These are phyloP conservation scores for Sprattus sprattus DNA, from an alignment of 2,113 vertebrate species.

Conservation along the genomic window DNA sequence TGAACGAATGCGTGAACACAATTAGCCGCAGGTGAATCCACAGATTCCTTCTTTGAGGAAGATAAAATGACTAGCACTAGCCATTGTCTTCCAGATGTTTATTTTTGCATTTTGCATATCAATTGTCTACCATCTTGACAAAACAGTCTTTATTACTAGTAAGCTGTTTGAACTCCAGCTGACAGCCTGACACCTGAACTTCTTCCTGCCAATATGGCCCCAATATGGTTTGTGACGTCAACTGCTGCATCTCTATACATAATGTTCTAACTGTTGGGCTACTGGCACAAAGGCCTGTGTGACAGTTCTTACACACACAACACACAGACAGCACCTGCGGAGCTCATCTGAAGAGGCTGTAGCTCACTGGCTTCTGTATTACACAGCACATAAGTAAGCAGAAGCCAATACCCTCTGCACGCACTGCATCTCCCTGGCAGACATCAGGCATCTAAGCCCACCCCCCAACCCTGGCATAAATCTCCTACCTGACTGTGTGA, in stretches of 20 bases:
- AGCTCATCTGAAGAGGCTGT: background rate
- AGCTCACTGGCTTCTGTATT: background rate
- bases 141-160: no score
- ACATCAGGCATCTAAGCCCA: background rate
- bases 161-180: no score
- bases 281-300: background rate
- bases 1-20: no score
- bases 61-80: no score
- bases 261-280: background rate
- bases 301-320: background rate
- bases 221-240: no score
- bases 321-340: background rate
- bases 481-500: conserved; percentile 41
- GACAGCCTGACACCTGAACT: no score
- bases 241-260: background rate
- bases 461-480: conserved; percentile 37
- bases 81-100: no score
- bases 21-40: no score
- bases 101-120: no score
- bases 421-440: background rate
- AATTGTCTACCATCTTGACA: no score
- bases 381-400: conserved; percentile 27
- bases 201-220: no score
- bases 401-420: conserved; percentile 18
- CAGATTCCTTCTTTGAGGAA: no score